These are phyloP conservation scores for Phaedon cochleariae DNA, from an alignment of 2,888 invertebrate genomes.

Conservation along the genomic window DNA sequence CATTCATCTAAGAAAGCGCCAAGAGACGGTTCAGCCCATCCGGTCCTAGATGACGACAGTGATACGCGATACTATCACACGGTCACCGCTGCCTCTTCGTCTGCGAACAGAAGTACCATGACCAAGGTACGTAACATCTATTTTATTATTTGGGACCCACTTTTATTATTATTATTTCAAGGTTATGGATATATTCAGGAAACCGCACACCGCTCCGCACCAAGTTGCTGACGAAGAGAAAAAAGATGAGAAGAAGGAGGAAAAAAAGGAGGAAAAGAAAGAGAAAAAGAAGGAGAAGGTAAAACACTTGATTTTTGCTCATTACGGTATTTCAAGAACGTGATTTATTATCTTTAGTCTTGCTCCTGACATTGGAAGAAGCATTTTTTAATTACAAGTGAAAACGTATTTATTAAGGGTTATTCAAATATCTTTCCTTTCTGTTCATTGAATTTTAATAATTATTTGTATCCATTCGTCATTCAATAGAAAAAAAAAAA, in stretches of 20 bases:
- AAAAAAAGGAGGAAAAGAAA: conserved; percentile 41
- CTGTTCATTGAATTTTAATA: no score
- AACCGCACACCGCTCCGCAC: conserved; percentile 75
- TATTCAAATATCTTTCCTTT: no score
- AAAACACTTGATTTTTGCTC: no score
- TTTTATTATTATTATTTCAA: neutral
- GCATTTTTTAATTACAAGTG: no score
- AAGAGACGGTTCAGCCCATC: conserved; percentile 77
- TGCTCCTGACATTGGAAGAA: no score
- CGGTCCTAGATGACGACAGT: conserved; percentile 70
- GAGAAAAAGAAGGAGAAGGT: conserved; percentile 27
- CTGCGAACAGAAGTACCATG: conserved; percentile 79
- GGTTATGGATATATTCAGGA: conserved; percentile 88
- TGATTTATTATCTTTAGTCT: no score
- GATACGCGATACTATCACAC: conserved; percentile 76
- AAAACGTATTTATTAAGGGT: no score
- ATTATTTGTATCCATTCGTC: no score
- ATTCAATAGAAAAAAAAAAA: no score
- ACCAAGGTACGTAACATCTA: conserved; percentile 75
- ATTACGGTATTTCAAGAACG: no score
- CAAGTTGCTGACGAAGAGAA: conserved; percentile 32
- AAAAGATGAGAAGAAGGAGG: conserved; percentile 63
- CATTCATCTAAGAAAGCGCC: conserved; percentile 61
- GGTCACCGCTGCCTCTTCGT: conserved; percentile 71
- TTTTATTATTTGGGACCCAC: no score